Evolutionary conservation across 2,113 vertebrate genomes (phyloP).

Genomic region (Puntigrus tetrazona): DNA sequence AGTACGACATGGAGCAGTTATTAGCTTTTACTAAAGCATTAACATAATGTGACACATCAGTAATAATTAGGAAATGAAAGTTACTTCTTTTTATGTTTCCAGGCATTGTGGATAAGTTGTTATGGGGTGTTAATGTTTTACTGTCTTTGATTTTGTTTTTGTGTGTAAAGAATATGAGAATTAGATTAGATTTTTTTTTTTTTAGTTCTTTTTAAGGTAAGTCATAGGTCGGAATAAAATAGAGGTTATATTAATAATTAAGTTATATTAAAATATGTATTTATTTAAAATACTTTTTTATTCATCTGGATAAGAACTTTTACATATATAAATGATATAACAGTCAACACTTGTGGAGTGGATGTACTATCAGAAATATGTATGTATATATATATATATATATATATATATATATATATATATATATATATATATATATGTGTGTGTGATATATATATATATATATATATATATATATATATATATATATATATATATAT

Average conservation of each 20-base stretch:
- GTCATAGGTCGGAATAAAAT: neutral
- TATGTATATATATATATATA: too few relatives aligned
- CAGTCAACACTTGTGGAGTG: neutral
- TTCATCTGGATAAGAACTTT: neutral
- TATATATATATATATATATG: too few relatives aligned
- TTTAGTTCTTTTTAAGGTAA: neutral
- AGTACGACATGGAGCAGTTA: slow-evolving; percentile 54
- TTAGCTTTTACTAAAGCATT: slow-evolving; percentile 60
- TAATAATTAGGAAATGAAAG: slow-evolving; percentile 72
- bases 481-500: too few relatives aligned
- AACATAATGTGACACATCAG: slow-evolving; percentile 69
- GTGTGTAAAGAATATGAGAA: slow-evolving; percentile 3
- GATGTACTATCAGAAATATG: neutral
- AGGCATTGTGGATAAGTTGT: slow-evolving; percentile 55
- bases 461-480: too few relatives aligned
- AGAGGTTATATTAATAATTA: neutral
- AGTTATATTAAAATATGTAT: neutral
- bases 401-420: too few relatives aligned
- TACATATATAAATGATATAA: too few relatives aligned
- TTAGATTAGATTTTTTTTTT: neutral
- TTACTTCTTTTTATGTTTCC: slow-evolving; percentile 59
- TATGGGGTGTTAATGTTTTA: slow-evolving; percentile 18
- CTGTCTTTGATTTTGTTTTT: neutral
- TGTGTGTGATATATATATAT: too few relatives aligned
- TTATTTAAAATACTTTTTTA: neutral